Evolutionary conservation across 2,888 invertebrate genomes (phyloP), one percentile per base, ranked within the genome.

Genomic region (Dolomedes plantarius): DNA sequence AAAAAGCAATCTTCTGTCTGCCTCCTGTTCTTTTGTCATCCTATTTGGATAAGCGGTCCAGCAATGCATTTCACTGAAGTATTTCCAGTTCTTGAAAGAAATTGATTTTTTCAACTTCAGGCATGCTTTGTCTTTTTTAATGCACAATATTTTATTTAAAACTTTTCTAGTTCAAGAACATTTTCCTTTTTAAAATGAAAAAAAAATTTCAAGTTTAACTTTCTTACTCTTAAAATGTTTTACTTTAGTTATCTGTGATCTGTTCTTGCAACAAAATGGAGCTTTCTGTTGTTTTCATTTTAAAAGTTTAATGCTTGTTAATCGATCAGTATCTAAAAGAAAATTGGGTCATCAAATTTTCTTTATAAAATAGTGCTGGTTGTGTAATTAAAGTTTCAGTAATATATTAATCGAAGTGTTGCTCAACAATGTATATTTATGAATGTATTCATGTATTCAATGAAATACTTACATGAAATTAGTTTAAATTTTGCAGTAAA

Each of bases 21-120:
- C 88, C 88, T 13, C 23, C 81, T 11, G 64, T 88, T 39, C 73
- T 88, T 19, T 64, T 88, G 16, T 86, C 85, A n/a, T n/a, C 80
- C 6, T 86, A 56, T 56, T 16, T 88, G 32, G 88, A 88, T 65
- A 78, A 39, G 13, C 62, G 78, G 50, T 50, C 71, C 29, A 77
- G 23, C 28, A 56, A 76, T n/a, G 29, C 41, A 46, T n/a, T 72
- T 32, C 67, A 19, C 29, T 76, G 65, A 65, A 32, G n/a, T 23
- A 23, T 23, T 56, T 56, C 1, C 2, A 46, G 16, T 46, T 46
- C 16, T 2, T 9, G 16, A 41, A 56, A 2, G 7, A 23, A 2
- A 16, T 16, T 46, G n/a, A 6, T 16, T 46, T 1, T 56, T 23
- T 23, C 11, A 46, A 13, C 23, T 56, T 56, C n/a, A 56, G 23